Conservation (phyloP, 1,140 invertebrate genomes). For the Mesaphorura yosii region DNA sequence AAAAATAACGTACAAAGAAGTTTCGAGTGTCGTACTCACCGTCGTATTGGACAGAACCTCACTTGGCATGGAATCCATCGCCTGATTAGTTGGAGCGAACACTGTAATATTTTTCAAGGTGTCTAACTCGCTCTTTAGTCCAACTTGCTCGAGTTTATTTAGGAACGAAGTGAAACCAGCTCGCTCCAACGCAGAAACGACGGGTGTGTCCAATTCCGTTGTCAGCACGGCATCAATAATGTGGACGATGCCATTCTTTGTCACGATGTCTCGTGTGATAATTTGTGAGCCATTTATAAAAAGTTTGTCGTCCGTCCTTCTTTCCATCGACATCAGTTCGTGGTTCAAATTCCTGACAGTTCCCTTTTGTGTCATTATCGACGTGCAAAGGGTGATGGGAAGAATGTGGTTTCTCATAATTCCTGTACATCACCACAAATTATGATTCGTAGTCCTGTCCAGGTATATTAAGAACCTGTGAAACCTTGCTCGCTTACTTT, state of each 20-base stretch:
- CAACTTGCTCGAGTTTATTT: constrained; percentile 36
- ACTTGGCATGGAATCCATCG: constrained; percentile 33
- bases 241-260: constrained; percentile 47
- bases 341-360: constrained; percentile 35
- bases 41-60: constrained; percentile 5
- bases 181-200: constrained; percentile 34
- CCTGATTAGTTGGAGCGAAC: constrained; percentile 43
- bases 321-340: constrained; percentile 40
- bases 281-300: constrained; percentile 40
- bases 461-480: too few species aligned
- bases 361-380: constrained; percentile 40
- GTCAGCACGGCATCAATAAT: constrained; percentile 40
- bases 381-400: constrained; percentile 52
- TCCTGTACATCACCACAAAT: constrained; percentile 35
- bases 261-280: constrained; percentile 41
- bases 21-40: too few species aligned
- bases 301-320: constrained; percentile 41
- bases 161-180: constrained; percentile 39
- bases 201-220: constrained; percentile 33
- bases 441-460: not conserved
- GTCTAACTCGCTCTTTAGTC: constrained; percentile 37
- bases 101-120: constrained; percentile 41
- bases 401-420: constrained; percentile 53
- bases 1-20: too few species aligned
- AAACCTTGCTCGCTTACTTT: constrained; percentile 22